Percentiles rank a stretch among this genome's conserved stretches.
Conservation (phyloP, 1,140 invertebrate species). For the Ostrea edulis region DNA sequence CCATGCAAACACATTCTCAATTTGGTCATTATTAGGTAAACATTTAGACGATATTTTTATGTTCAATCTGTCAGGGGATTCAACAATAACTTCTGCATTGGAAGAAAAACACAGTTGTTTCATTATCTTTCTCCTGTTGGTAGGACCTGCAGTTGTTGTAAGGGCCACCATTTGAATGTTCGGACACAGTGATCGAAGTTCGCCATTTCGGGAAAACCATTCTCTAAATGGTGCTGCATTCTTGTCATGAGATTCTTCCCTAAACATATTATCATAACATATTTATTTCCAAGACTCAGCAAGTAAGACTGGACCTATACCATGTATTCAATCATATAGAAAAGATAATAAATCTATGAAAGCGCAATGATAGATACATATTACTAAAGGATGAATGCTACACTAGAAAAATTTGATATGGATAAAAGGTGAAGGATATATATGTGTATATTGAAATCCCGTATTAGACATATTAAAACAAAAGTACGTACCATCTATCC, state of each 20-base stretch:
- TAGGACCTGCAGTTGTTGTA: constrained; percentile 39
- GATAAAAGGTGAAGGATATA: too few relatives aligned
- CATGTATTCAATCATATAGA: too few relatives aligned
- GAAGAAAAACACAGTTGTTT: constrained; percentile 17
- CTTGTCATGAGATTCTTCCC: neutral
- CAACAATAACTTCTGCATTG: constrained; percentile 21
- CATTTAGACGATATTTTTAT: constrained; percentile 44
- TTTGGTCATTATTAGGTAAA: constrained; percentile 33
- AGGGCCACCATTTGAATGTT: constrained; percentile 20
- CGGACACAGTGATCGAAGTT: constrained; percentile 15
- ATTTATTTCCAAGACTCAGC: too few relatives aligned
- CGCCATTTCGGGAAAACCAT: constrained; percentile 33
- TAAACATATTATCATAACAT: neutral
- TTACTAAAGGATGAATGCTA: too few relatives aligned
- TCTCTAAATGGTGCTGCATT: constrained; percentile 36
- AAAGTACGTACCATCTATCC: too few relatives aligned
- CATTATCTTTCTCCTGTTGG: constrained; percentile 28
- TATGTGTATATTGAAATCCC: too few relatives aligned
- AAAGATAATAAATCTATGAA: too few relatives aligned
- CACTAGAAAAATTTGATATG: too few relatives aligned
- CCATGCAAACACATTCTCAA: constrained; percentile 39
- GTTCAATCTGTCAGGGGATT: constrained; percentile 43
- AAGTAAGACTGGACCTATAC: neutral
- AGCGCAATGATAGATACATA: too few relatives aligned
- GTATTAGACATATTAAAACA: too few relatives aligned